These are phyloP conservation scores for Tipula helvola DNA, from an alignment of 2,888 invertebrate species.

Conservation along the genomic window DNA sequence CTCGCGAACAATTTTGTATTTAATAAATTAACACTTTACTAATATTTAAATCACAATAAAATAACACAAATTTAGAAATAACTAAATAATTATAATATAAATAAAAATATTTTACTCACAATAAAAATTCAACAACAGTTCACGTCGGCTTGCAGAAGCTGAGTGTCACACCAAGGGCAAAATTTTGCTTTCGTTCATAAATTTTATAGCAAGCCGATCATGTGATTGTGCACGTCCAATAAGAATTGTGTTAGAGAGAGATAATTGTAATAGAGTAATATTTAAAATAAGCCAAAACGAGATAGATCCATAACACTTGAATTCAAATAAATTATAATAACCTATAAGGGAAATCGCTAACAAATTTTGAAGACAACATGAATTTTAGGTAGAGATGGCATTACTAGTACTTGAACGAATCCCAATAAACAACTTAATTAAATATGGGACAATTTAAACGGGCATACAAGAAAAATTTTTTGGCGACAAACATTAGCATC, in stretches of 20 bases:
- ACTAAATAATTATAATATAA: not conserved
- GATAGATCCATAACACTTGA: not conserved
- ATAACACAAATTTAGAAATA: not conserved
- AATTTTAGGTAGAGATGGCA: too few species aligned
- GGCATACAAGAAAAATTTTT: too few species aligned
- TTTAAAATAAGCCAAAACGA: not conserved
- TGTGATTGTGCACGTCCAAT: not conserved
- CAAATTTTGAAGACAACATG: too few species aligned
- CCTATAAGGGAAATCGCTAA: too few species aligned
- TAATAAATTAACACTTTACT: not conserved
- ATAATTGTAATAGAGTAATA: not conserved
- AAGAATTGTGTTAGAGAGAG: not conserved
- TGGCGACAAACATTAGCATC: too few species aligned
- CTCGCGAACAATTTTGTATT: not conserved
- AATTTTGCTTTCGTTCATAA: not conserved
- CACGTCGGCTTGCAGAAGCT: constrained; percentile 14
- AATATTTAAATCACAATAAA: not conserved
- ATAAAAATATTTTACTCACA: not conserved
- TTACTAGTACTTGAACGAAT: too few species aligned
- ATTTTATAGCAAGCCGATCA: not conserved
- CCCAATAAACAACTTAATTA: too few species aligned
- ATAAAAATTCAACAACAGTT: constrained; percentile 10
- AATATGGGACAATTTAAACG: too few species aligned
- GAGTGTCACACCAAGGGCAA: constrained; percentile 18
- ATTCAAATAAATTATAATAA: too few species aligned